Evolutionary conservation across 2,113 vertebrate genomes (phyloP).

Genomic region (Rattus rattus): DNA sequence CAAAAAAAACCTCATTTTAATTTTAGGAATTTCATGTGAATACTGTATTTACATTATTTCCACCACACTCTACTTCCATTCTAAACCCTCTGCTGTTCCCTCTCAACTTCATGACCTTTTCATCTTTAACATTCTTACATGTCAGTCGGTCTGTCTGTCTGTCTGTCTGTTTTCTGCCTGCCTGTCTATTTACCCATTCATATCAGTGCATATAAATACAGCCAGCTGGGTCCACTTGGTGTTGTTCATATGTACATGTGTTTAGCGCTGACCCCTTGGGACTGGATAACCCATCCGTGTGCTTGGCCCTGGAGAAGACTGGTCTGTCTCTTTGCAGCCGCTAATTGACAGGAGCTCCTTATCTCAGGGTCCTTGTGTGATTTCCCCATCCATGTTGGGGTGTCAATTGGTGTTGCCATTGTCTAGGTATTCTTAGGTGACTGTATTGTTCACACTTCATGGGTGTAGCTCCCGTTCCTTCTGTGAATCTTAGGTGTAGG

Average conservation of each 20-base stretch:
- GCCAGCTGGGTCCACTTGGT: neutral
- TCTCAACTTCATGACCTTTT: neutral
- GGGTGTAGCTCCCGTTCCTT: neutral
- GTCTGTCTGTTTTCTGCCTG: neutral
- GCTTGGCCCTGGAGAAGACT: neutral
- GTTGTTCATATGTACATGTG: neutral
- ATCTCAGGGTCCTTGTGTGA: neutral
- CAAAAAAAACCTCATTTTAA: neutral
- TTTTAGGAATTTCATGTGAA: neutral
- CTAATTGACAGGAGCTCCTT: neutral
- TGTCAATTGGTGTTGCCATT: neutral
- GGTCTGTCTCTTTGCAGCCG: neutral
- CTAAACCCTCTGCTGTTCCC: neutral
- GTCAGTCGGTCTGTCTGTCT: neutral
- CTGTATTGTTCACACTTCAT: neutral
- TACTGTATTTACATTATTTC: neutral
- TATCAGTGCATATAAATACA: neutral
- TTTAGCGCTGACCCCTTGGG: neutral
- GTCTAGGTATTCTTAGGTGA: neutral
- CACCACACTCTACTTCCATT: neutral
- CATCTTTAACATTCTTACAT: neutral
- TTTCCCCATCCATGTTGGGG: too few species aligned
- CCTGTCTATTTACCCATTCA: neutral
- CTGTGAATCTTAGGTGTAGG: neutral
- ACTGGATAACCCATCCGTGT: neutral